These are phyloP conservation scores for Porphyrio hochstetteri DNA, from an alignment of 2,113 vertebrate species.

Conservation along the genomic window DNA sequence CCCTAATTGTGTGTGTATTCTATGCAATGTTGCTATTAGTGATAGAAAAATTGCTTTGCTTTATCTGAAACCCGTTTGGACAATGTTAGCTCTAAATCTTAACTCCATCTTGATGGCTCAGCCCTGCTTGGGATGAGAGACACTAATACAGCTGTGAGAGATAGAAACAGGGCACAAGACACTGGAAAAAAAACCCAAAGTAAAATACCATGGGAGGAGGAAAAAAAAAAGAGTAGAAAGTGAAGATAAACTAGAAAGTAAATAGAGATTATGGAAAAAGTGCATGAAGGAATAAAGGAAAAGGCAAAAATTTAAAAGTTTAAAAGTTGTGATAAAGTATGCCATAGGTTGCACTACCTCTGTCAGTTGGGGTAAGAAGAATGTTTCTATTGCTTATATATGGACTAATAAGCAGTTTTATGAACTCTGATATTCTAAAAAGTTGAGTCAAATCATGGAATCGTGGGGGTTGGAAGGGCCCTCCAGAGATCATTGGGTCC, in stretches of 20 bases:
- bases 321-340: background rate
- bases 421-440: background rate
- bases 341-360: background rate
- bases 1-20: background rate
- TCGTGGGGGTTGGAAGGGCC: no score
- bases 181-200: background rate
- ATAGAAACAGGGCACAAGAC: background rate
- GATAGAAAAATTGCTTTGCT: background rate
- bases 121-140: background rate
- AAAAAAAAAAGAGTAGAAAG: background rate
- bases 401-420: background rate
- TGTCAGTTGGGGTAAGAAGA: background rate
- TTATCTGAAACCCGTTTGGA: background rate
- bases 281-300: background rate
- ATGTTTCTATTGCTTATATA: background rate
- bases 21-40: background rate
- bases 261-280: background rate
- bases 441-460: background rate
- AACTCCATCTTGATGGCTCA: background rate
- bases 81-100: background rate
- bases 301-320: background rate
- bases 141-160: background rate
- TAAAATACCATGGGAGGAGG: background rate
- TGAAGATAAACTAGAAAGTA: background rate
- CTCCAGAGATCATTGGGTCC: no score